Evolutionary conservation across 2,888 invertebrate genomes (phyloP), one percentile per base, ranked within the genome.

Genomic region (Lysandra coridon): DNA sequence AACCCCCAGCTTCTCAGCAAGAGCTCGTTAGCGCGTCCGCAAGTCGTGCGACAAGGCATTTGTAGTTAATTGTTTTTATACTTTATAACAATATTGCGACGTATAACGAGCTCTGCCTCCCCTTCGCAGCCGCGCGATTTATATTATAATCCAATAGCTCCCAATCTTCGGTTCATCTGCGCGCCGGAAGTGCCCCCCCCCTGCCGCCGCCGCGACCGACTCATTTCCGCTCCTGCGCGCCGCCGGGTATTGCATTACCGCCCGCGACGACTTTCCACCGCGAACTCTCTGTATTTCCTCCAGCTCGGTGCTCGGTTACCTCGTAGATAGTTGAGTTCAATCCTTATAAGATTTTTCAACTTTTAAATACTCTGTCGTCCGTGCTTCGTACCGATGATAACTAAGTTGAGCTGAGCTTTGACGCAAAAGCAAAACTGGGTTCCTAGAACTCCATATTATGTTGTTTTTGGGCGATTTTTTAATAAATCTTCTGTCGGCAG

Each of bases 131-230:
- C 69, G 12, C 30, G 33, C 4, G 69, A 69, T 69, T 33, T 69
- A 69, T 33, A 69, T 69, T 69, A 69, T 69, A 69, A 69, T 69
- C 69, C 69, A 69, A 69, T 69, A 69, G 33, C 69, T 69, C 14
- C 69, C 69, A 69, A 69, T 69, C 69, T 69, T 69, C 33, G 33
- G 17, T 69, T 69, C 69, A 69, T 69, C 69, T 33, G 69, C 17
- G 14, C 14, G 69, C 33, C 69, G 69, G 69, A 69, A 69, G 33
- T 33, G 4, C 33, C 14, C 69, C 14, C 69, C 14, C 69, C 69
- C 64, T 7, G 30, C 12, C 33, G 33, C 69, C 69, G 33, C 14
- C 69, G 69, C 69, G 69, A 69, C 69, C 69, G 69, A 69, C 69
- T 69, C 69, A 69, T 69, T 69, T 69, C 69, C 69, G 69, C 69